These are phyloP conservation scores for Sebastes itinus DNA, from an alignment of 2,797 vertebrate species.

Conservation along the genomic window DNA sequence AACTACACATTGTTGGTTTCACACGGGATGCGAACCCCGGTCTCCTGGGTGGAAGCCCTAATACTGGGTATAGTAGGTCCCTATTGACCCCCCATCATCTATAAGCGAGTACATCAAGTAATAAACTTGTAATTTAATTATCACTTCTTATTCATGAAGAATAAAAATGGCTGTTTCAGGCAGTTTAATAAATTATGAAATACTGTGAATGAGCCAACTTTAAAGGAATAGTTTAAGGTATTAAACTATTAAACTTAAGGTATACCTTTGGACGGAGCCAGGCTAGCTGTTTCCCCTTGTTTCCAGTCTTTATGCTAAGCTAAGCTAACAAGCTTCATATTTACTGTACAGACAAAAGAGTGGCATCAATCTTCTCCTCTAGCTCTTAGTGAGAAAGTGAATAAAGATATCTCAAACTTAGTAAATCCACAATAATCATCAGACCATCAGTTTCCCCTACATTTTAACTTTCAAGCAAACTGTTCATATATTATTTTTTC, in stretches of 20 bases:
- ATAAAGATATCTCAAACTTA: background rate
- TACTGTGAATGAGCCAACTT: background rate
- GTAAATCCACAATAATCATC: background rate
- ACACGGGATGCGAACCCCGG: no score
- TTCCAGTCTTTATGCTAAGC: background rate
- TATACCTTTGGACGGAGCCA: background rate
- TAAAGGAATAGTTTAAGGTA: background rate
- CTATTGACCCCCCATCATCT: no score
- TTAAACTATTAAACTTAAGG: background rate
- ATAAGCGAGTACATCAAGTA: no score
- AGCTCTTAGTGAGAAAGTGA: background rate
- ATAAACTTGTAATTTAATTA: background rate
- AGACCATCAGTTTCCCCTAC: background rate
- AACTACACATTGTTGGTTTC: no score
- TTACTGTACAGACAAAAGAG: background rate
- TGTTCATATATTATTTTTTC: background rate
- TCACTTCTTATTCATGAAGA: background rate
- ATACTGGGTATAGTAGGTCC: no score
- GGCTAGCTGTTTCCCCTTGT: background rate
- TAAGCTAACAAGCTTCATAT: background rate
- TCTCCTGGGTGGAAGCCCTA: accelerated
- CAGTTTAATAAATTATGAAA: background rate
- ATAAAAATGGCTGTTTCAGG: background rate
- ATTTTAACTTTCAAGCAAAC: background rate
- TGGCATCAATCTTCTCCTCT: background rate